A percentile compares a stretch with the other conserved stretches of the same genome.
Evolutionary conservation across 2,888 invertebrate species (phyloP).

Genomic region (Agelastica alni): DNA sequence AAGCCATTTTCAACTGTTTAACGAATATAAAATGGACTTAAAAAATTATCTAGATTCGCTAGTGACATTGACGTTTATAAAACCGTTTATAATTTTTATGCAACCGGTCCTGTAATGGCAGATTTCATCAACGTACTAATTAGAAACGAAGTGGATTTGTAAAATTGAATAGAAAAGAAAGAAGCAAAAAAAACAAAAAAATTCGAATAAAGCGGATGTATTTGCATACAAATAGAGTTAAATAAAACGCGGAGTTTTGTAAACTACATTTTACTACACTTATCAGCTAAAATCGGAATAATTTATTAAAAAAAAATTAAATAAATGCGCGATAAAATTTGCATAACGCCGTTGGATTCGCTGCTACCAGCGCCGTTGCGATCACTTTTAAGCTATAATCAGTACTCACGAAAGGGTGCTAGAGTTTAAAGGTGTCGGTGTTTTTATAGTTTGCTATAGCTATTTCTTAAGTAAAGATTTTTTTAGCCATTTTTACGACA

Average conservation of each 20-base stretch:
- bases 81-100: too few relatives aligned
- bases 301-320: conserved; percentile 30
- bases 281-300: conserved; percentile 35
- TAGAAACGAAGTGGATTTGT: conserved; percentile 29
- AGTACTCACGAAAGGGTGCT: conserved; percentile 3
- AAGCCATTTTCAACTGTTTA: too few relatives aligned
- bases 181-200: conserved; percentile 3
- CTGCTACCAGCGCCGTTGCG: conserved; percentile 9
- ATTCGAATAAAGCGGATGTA: conserved; percentile 5
- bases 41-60: neutral
- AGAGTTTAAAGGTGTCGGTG: too few relatives aligned
- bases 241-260: conserved; percentile 37
- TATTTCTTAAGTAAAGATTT: too few relatives aligned
- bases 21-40: too few relatives aligned
- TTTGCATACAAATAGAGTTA: conserved; percentile 31
- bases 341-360: conserved; percentile 19
- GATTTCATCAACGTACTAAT: conserved; percentile 30
- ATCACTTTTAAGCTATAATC: conserved; percentile 18
- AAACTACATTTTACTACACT: conserved; percentile 32
- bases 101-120: neutral
- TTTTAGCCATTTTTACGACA: too few relatives aligned
- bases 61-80: too few relatives aligned
- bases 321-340: conserved; percentile 27
- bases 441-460: too few relatives aligned
- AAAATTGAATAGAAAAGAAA: conserved; percentile 15